Evolutionary conservation across 2,113 vertebrate genomes (phyloP), one percentile per base, ranked within the genome.

Genomic region (Machaerirhynchus nigripectus): DNA sequence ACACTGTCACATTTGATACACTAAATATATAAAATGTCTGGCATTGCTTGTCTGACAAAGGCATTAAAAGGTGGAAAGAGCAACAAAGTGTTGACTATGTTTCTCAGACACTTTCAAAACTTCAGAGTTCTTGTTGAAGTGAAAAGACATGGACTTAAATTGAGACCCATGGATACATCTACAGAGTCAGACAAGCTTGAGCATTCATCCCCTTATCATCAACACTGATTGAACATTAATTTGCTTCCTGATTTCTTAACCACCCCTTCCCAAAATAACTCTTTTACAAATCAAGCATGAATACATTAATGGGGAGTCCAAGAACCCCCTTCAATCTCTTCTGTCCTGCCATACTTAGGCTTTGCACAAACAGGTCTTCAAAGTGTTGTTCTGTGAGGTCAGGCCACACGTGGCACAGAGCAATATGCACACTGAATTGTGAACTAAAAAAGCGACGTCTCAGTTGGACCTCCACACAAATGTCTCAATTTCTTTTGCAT

Each of bases 361-460:
- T 59, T 73, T 64, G 8, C 26, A 27, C n/a, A 79, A 56, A 13
- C 22, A 61, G 11, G 9, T 44, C 13, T 70, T 75, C 46, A 75
- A 61, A 65, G 16, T 33, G 7, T 57, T 11, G 28, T 42, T 77
- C 40, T 11, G 35, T 10, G 3, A 35, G 20, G 49, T 35, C 33
- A 56, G 1, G 0, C 27, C 10, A 35, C 17, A 33, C 7, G 33
- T 20, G 44, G 15, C 44, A 81, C 0, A 56, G 10, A 56, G 7
- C 20, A 87, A 55, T 18, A 56, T 13, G 13, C 8, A 65, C 13
- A 15, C 12, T 88, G n/a, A 65, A 27, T 69, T 84, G 81, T 65
- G n/a, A 81, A 67, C 11, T 37, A 11, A 74, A 86, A 18, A 35
- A 53, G 16, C 9, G 1, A 71, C 42, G 1, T 18, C 12, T n/a